Evolutionary conservation across 2,797 vertebrate genomes (phyloP).

Genomic region (Macrochelys suwanniensis): DNA sequence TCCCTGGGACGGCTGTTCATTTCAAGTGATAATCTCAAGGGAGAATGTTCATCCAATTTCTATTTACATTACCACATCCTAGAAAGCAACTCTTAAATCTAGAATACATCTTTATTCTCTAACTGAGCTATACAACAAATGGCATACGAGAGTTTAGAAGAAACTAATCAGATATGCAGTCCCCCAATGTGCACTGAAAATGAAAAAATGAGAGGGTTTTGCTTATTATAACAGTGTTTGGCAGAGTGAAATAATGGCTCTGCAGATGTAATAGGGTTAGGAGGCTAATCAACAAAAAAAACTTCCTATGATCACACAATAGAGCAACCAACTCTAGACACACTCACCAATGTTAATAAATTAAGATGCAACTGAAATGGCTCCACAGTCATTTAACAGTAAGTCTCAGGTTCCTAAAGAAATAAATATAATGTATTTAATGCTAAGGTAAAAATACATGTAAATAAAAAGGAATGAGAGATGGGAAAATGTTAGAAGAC

Average conservation of each 20-base stretch:
- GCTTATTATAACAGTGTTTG: slow-evolving; percentile 8
- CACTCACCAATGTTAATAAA: slow-evolving; percentile 52
- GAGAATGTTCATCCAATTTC: not conserved
- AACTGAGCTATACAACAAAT: slow-evolving; percentile 1
- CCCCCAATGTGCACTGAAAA: slow-evolving; percentile 29
- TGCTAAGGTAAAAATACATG: slow-evolving; percentile 49
- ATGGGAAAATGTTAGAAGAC: slow-evolving; percentile 33
- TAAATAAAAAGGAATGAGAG: slow-evolving; percentile 31
- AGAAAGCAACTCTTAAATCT: slow-evolving; percentile 17
- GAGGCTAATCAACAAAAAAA: slow-evolving; percentile 47
- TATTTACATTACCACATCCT: not conserved
- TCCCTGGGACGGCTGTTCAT: not conserved
- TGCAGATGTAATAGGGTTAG: slow-evolving; percentile 48
- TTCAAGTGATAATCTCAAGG: not conserved
- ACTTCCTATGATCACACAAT: slow-evolving; percentile 20
- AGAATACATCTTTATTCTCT: slow-evolving; percentile 20
- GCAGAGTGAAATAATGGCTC: slow-evolving; percentile 37
- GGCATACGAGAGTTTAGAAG: slow-evolving; percentile 17
- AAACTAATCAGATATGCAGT: slow-evolving; percentile 4
- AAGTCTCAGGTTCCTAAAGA: slow-evolving; percentile 36
- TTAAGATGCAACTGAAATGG: slow-evolving; percentile 61
- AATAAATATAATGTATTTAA: slow-evolving; percentile 52
- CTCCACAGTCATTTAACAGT: slow-evolving; percentile 45
- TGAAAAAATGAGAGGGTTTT: slow-evolving; percentile 42
- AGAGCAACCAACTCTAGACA: slow-evolving; percentile 4